Percentiles rank a stretch among this genome's conserved stretches.
phyloP scores from a whole-genome alignment of 2,797 vertebrate genomes.

The Diceros bicornis region DNA sequence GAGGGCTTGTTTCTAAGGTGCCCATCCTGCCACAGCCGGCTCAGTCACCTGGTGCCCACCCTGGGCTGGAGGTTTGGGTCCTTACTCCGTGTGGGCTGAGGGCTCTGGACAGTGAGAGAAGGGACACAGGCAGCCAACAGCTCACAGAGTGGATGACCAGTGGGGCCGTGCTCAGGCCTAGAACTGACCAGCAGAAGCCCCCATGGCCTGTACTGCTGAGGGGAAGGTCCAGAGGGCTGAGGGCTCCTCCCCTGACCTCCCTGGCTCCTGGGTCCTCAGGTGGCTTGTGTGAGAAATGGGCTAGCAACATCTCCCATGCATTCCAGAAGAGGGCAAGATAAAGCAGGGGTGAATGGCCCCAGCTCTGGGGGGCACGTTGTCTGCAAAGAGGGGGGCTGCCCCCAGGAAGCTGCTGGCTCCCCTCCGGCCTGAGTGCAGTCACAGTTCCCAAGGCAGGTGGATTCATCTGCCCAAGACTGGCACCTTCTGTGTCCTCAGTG shows the following conservation, averaged over 20 bases:
- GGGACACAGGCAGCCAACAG: neutral
- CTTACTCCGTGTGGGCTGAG: fast-evolving
- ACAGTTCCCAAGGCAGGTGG: too few relatives aligned
- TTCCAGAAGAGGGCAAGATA: too few relatives aligned
- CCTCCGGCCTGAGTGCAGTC: too few relatives aligned
- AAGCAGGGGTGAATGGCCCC: too few relatives aligned
- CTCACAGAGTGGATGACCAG: neutral
- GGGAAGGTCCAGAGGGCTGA: fast-evolving
- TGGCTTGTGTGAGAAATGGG: too few relatives aligned
- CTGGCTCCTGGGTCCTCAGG: too few relatives aligned
- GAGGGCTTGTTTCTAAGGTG: neutral
- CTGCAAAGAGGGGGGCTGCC: too few relatives aligned
- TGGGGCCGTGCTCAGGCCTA: neutral
- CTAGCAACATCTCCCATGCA: too few relatives aligned
- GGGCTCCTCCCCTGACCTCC: neutral
- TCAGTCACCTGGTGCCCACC: neutral
- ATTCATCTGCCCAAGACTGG: too few relatives aligned
- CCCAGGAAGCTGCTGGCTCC: too few relatives aligned
- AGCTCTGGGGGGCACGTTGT: too few relatives aligned
- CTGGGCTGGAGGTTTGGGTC: neutral
- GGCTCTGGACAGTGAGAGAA: neutral
- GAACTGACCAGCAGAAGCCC: neutral
- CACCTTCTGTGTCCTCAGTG: too few relatives aligned
- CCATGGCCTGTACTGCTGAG: neutral
- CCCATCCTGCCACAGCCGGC: fast-evolving